phyloP scores from a whole-genome alignment of 2,113 vertebrate species.

The Colinus virginianus region DNA sequence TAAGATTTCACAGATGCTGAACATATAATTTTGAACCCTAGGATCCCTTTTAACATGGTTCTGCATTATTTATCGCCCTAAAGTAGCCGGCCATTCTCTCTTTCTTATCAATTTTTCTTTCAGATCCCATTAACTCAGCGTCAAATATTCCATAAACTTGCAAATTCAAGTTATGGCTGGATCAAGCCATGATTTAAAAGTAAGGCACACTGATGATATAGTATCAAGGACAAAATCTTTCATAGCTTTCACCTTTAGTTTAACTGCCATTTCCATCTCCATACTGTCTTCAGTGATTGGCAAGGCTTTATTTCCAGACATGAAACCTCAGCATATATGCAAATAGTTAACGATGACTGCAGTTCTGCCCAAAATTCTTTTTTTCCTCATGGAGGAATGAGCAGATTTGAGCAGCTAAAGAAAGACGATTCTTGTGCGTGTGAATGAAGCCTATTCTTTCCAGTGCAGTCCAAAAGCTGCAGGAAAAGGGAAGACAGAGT shows the following conservation, averaged over 20 bases:
- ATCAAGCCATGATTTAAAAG: background rate
- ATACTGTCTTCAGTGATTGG: background rate
- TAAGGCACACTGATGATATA: background rate
- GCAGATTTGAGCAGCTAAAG: background rate
- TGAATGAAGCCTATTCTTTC: background rate
- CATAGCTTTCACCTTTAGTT: background rate
- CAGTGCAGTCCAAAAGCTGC: background rate
- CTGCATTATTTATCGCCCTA: conserved; percentile 2
- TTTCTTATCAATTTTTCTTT: background rate
- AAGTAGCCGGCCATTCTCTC: background rate
- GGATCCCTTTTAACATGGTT: background rate
- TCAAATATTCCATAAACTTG: conserved; percentile 39
- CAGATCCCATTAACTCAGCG: conserved; percentile 9
- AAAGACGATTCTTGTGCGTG: background rate
- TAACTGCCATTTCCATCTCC: background rate
- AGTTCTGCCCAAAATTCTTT: background rate
- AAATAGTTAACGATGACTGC: background rate
- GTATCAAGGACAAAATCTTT: background rate
- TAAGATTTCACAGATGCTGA: background rate
- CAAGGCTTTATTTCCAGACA: background rate
- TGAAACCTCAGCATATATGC: background rate
- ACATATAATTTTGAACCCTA: background rate
- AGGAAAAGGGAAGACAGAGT: background rate
- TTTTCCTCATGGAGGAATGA: background rate
- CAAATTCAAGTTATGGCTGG: conserved; percentile 7